A percentile compares a stretch with the other conserved stretches of the same genome.
Conservation (phyloP, 2,888 invertebrate species). For the Acanthopleura granulata region DNA sequence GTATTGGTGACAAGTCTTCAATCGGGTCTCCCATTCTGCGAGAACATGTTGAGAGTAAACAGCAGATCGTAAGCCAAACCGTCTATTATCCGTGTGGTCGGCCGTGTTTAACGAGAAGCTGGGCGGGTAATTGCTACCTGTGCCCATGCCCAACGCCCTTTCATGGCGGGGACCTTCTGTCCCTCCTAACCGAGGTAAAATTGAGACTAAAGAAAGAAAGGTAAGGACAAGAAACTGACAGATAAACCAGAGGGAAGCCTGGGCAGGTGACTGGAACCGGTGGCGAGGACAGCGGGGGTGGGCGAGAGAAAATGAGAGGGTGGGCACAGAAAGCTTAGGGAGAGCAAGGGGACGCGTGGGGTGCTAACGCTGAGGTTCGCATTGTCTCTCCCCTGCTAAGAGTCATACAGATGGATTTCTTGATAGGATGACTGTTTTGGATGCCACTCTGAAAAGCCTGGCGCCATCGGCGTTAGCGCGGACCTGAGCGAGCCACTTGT, state of each 20-base stretch:
- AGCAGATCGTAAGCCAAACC: neutral
- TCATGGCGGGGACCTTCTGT: neutral
- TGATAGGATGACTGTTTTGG: too few species aligned
- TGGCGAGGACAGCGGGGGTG: neutral
- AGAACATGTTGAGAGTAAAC: too few species aligned
- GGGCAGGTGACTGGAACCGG: neutral
- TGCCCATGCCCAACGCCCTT: neutral
- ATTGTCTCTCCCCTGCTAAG: too few species aligned
- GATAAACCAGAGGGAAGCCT: neutral
- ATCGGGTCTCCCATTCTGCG: too few species aligned
- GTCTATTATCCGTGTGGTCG: neutral
- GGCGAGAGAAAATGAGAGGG: constrained; percentile 2
- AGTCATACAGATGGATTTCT: too few species aligned
- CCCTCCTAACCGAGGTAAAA: neutral
- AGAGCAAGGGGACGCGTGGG: neutral
- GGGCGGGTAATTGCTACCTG: too few species aligned
- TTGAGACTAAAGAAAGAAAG: neutral
- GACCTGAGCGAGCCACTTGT: neutral
- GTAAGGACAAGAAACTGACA: constrained; percentile 5
- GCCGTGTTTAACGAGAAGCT: too few species aligned
- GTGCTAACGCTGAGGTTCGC: neutral
- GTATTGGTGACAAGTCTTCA: too few species aligned
- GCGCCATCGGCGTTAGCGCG: neutral
- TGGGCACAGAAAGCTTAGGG: neutral
- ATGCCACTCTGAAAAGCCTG: neutral